Evolutionary conservation across 2,113 vertebrate genomes (phyloP).

Genomic region (Fregata magnificens): DNA sequence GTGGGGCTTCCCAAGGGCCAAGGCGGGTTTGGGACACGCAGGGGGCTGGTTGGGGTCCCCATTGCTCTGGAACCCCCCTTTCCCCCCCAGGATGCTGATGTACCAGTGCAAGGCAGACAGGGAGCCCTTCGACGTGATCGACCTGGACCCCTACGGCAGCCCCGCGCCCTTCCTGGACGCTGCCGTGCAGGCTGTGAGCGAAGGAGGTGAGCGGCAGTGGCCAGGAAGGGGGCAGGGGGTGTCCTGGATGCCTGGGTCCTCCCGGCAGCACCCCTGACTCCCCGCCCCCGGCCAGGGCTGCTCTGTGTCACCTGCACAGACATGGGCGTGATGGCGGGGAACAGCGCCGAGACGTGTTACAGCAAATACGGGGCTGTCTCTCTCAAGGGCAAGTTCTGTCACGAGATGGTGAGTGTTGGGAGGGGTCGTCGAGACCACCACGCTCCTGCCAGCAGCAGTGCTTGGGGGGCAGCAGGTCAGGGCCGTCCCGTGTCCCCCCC

Average conservation of each 20-base stretch:
- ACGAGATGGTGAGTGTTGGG: conserved; percentile 87
- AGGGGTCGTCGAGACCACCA: neutral
- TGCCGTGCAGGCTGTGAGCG: conserved; percentile 85
- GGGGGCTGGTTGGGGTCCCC: too few relatives aligned
- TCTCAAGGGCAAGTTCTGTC: conserved; percentile 90
- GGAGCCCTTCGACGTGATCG: conserved; percentile 86
- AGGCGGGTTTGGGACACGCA: too few relatives aligned
- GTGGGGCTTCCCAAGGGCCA: neutral
- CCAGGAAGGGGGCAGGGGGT: rapidly evolving
- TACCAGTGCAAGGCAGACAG: conserved; percentile 78
- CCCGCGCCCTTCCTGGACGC: conserved; percentile 87
- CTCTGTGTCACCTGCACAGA: conserved; percentile 92
- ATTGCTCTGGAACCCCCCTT: too few relatives aligned
- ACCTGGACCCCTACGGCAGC: conserved; percentile 93
- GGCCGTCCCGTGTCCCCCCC: neutral
- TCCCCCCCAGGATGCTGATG: conserved; percentile 79
- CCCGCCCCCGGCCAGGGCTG: conserved; percentile 73
- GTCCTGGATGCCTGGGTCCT: neutral
- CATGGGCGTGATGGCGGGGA: conserved; percentile 92
- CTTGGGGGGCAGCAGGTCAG: neutral
- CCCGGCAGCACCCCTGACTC: neutral
- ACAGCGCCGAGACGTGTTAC: conserved; percentile 90
- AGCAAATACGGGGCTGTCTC: conserved; percentile 91
- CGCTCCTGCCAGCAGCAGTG: neutral
- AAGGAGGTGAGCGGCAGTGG: conserved; percentile 79